Conservation (phyloP, 2,113 vertebrate genomes). For the Nesoenas mayeri region DNA sequence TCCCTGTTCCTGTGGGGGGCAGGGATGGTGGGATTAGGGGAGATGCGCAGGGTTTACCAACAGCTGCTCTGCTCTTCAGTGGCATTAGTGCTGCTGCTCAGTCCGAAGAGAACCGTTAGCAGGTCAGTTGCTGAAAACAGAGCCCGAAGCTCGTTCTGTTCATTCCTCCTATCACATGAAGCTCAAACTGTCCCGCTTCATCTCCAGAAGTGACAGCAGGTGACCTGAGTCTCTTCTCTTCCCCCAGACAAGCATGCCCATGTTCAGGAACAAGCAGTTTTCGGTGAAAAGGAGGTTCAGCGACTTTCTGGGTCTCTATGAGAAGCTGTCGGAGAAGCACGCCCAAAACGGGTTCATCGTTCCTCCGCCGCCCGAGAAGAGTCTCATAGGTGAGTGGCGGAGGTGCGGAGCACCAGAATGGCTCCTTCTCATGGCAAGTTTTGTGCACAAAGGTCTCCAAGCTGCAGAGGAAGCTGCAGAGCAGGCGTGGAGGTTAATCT, state of each 20-base stretch:
- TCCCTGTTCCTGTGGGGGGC: not conserved
- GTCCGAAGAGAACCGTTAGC: not conserved
- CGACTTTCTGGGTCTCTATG: slow-evolving; percentile 96
- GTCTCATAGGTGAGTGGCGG: slow-evolving; percentile 86
- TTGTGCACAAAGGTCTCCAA: not conserved
- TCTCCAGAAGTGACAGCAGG: not conserved
- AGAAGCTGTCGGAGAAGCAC: slow-evolving; percentile 94
- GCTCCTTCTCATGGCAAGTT: not conserved
- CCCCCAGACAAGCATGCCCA: slow-evolving; percentile 86
- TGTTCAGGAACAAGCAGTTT: slow-evolving; percentile 92
- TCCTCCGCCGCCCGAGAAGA: slow-evolving; percentile 96
- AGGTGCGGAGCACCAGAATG: not conserved
- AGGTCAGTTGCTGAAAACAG: not conserved
- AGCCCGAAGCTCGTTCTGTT: not conserved
- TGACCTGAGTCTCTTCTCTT: not conserved
- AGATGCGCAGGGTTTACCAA: not conserved
- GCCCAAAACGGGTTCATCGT: slow-evolving; percentile 91
- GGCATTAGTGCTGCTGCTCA: not conserved
- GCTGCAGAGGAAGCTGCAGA: not conserved
- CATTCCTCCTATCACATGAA: not conserved
- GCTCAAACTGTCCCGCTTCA: not conserved
- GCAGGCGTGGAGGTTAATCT: not conserved
- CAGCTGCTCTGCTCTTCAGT: not conserved
- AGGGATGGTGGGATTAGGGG: not conserved
- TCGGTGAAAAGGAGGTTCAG: slow-evolving; percentile 95